Evolutionary conservation across 1,140 invertebrate genomes (phyloP), one percentile per base, ranked within the genome.

Genomic region (Lethrus apterus): DNA sequence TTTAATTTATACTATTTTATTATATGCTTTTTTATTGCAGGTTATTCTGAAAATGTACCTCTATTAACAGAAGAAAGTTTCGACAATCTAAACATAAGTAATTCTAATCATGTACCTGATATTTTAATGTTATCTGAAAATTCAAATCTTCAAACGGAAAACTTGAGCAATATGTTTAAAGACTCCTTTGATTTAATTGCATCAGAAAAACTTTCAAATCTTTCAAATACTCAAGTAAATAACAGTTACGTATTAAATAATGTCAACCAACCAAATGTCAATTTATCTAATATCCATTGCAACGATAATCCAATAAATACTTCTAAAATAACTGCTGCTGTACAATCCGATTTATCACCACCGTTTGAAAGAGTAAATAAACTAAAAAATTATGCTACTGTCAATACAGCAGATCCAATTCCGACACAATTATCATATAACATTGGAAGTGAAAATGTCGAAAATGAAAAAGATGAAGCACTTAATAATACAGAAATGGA

Each of bases 311-410:
- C n/a, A 21, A 21, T n/a, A 23, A n/a, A 21, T 11, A 21, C 8
- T 21, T 21, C 17, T 21, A 21, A 38, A 11, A 38, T 11, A 38
- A 18, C 35, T 32, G 51, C 54, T 15, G 59, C 59, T 18, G 56
- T 63, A 30, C 56, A 62, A 54, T 50, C 55, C 15, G 57, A 63
- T 46, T 18, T 55, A 7, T 47, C 51, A 15, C 44, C 40, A 4
- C 40, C 56, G 33, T 63, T 57, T 35, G 61, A 63, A 50, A 61
- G 58, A 40, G 61, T 58, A 0, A 63, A 60, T 40, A 50, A 53
- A n/a, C 36, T 63, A n/a, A 66, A 66, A 44, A 59, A 63, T 47
- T 66, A 66, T 41, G 64, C 64, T 1, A 66, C 64, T 8, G 58
- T 66, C 11, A 63, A 60, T 46, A 66, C 63, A 5, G 49, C 57